phyloP scores from a whole-genome alignment of 2,113 vertebrate genomes.

The Neopipo cinnamomea region DNA sequence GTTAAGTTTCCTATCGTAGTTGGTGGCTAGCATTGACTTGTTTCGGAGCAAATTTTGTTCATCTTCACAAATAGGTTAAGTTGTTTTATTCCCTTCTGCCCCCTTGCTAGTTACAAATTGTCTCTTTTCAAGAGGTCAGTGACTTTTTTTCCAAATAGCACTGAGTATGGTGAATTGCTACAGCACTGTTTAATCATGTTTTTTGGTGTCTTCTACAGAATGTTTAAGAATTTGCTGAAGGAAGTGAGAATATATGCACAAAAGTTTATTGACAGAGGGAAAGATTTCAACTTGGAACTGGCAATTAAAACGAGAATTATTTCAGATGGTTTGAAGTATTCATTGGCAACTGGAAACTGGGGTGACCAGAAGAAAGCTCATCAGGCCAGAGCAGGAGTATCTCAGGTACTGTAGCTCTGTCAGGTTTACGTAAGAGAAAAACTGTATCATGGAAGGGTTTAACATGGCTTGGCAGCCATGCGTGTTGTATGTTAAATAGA shows the following conservation, averaged over 20 bases:
- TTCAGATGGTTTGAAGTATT: constrained; percentile 97
- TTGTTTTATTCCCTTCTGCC: not conserved
- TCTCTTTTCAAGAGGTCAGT: not conserved
- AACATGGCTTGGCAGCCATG: not conserved
- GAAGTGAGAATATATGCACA: constrained; percentile 98
- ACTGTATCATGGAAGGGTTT: not conserved
- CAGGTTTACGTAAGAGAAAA: not conserved
- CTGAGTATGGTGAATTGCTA: not conserved
- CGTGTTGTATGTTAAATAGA: not conserved
- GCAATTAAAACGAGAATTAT: constrained; percentile 98
- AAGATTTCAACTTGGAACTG: constrained; percentile 97
- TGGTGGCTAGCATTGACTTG: not conserved
- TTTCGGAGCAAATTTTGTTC: not conserved
- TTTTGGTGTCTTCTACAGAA: constrained; percentile 72
- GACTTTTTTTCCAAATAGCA: not conserved
- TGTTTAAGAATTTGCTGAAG: constrained; percentile 99
- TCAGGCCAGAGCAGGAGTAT: constrained; percentile 96
- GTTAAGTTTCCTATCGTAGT: not conserved
- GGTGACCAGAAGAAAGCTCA: constrained; percentile 99
- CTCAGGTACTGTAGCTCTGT: constrained; percentile 80
- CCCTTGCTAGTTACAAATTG: not conserved
- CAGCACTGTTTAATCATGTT: not conserved
- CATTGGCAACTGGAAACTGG: constrained; percentile 97
- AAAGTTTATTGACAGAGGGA: constrained; percentile 96
- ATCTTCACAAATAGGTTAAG: not conserved